phyloP scores from a whole-genome alignment of 64 coral and sea anemone species.

The Anthopleura sola region DNA sequence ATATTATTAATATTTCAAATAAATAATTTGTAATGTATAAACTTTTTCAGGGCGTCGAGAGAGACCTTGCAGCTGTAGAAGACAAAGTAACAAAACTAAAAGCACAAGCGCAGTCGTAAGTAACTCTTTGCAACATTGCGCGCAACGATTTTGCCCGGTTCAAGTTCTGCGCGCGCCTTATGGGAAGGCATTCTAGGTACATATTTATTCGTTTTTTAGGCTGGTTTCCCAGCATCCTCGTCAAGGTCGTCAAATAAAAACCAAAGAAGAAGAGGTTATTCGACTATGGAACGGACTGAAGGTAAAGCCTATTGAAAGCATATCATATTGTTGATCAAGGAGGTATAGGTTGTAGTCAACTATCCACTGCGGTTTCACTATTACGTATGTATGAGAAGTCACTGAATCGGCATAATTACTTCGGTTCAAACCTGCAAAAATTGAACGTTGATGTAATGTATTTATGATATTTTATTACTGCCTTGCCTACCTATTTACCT shows the following conservation, averaged over 20 bases:
- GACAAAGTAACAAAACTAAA: conserved; percentile 87
- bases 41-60: conserved; percentile 66
- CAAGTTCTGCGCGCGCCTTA: neutral
- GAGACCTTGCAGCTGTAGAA: conserved; percentile 91
- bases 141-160: neutral
- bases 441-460: too few relatives aligned
- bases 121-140: neutral
- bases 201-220: conserved; percentile 3
- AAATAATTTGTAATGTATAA: too few relatives aligned
- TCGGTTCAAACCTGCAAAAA: too few relatives aligned
- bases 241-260: conserved; percentile 81
- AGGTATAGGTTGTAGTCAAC: too few relatives aligned
- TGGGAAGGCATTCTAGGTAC: neutral
- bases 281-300: conserved; percentile 82
- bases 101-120: conserved; percentile 76
- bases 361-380: too few relatives aligned
- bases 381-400: neutral
- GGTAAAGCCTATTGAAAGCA: too few relatives aligned
- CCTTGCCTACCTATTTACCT: too few relatives aligned
- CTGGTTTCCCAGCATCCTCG: conserved; percentile 81
- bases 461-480: too few relatives aligned
- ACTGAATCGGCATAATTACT: too few relatives aligned
- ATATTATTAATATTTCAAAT: too few relatives aligned
- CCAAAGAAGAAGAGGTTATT: conserved; percentile 81
- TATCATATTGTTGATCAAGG: too few relatives aligned